Conservation (phyloP, 2,113 vertebrate genomes). For the Misgurnus anguillicaudatus region DNA sequence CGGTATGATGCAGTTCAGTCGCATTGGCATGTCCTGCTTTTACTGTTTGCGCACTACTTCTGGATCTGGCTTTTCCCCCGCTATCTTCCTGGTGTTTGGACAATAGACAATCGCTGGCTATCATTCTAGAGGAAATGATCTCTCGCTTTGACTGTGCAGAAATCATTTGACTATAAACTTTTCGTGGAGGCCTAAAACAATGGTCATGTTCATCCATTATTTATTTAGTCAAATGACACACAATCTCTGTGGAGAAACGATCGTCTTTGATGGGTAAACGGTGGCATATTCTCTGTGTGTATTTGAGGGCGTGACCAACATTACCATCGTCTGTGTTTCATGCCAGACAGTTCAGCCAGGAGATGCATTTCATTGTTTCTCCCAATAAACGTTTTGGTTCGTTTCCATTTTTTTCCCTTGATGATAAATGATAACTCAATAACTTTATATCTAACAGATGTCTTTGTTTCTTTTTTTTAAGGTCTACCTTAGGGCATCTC, state of each 20-base stretch:
- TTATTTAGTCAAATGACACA: slow-evolving; percentile 48
- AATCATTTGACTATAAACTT: slow-evolving; percentile 45
- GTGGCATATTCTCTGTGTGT: neutral
- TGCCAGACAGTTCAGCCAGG: neutral
- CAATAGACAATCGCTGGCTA: slow-evolving; percentile 63
- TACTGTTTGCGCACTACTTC: slow-evolving; percentile 13
- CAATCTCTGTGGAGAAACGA: slow-evolving; percentile 45
- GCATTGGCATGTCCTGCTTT: slow-evolving; percentile 24
- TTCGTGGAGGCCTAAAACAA: slow-evolving; percentile 48
- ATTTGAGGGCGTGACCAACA: slow-evolving; percentile 4
- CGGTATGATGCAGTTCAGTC: neutral
- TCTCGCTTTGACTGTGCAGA: slow-evolving; percentile 49
- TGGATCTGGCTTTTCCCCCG: slow-evolving; percentile 43
- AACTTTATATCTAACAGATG: too few species aligned
- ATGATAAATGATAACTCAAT: neutral
- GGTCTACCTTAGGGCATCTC: slow-evolving; percentile 62
- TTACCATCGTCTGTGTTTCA: neutral
- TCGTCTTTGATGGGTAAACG: slow-evolving; percentile 20
- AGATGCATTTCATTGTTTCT: neutral
- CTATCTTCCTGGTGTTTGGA: slow-evolving; percentile 52
- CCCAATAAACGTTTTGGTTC: neutral
- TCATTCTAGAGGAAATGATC: slow-evolving; percentile 56
- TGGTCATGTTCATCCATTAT: slow-evolving; percentile 55
- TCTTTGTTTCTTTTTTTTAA: slow-evolving; percentile 55
- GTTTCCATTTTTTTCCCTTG: neutral